Evolutionary conservation across 2,113 vertebrate genomes (phyloP), one percentile per base, ranked within the genome.

Genomic region (Tetrao urogallus): DNA sequence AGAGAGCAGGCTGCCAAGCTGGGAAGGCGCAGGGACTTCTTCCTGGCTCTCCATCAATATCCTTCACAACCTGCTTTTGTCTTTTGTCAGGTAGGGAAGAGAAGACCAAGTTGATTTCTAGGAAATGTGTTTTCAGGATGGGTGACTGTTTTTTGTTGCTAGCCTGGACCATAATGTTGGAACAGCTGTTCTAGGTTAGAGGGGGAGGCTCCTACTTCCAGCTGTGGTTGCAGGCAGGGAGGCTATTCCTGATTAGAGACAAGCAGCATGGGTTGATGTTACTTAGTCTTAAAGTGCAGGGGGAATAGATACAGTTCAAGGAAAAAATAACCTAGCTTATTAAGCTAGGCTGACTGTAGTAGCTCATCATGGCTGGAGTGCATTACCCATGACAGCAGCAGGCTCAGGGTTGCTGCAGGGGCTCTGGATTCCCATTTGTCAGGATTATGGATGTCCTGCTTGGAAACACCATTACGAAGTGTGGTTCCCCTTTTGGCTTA

Each of bases 1-100:
- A 22, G n/a, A 48, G 36, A 19, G 3, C 0, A 0, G 0, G 30
- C 63, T 85, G 42, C 42, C 57, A 47, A 28, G 7, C 43, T 72
- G 54, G 58, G 19, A 22, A 24, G 22, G 27, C 20, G 40, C 27
- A 48, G 40, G 5, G 36, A 24, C 65, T 81, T 20, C 38, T 72
- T 52, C 79, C 16, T 2, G 3, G 2, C 22, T 69, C 14, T 8
- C 3, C 20, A 45, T 73, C 2, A 1, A 45, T 54, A 30, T 66
- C 15, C 24, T 43, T 83, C 79, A n/a, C 40, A 66, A 6, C 11
- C 22, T 82, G 34, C 14, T 38, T 38, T 38, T 1, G 0, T 40
- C 8, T 85, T 84, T 80, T 84, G 50, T 52, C 34, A 58, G 36
- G 8, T 30, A 72, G 43, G 5, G 24, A 6, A 72, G 60, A 65